Conservation (phyloP, 2,888 invertebrate species). For the Sarcophaga subvicina region DNA sequence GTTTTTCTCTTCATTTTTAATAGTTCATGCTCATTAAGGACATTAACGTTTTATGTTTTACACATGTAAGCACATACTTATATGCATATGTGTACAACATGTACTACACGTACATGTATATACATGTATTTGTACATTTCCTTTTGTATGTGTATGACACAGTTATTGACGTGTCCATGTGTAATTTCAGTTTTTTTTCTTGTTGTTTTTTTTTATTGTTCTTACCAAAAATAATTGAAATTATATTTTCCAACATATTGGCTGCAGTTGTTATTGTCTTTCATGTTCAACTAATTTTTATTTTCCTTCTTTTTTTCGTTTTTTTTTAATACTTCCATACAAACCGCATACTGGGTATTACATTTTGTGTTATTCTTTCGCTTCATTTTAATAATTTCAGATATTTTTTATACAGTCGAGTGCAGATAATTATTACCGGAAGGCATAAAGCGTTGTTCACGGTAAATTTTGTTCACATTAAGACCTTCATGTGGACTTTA, state of each 20-base stretch:
- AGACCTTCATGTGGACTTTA: too few relatives aligned
- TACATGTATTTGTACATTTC: background rate
- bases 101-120: too few relatives aligned
- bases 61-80: background rate
- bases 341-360: too few relatives aligned
- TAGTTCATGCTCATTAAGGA: slow-evolving; percentile 38
- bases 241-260: slow-evolving; percentile 37
- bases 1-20: background rate
- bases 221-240: slow-evolving; percentile 19
- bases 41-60: background rate
- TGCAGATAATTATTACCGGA: too few relatives aligned
- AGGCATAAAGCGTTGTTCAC: too few relatives aligned
- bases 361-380: slow-evolving; percentile 4
- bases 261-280: slow-evolving; percentile 1
- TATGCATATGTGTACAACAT: background rate
- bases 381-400: too few relatives aligned
- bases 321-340: background rate
- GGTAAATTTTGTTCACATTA: too few relatives aligned
- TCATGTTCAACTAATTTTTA: slow-evolving; percentile 6
- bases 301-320: background rate
- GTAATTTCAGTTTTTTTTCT: background rate
- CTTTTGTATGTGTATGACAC: background rate
- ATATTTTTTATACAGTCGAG: too few relatives aligned
- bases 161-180: background rate
- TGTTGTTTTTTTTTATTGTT: background rate